Evolutionary conservation across 1,140 invertebrate genomes (phyloP), one percentile per base, ranked within the genome.

Genomic region (Sipha flava): DNA sequence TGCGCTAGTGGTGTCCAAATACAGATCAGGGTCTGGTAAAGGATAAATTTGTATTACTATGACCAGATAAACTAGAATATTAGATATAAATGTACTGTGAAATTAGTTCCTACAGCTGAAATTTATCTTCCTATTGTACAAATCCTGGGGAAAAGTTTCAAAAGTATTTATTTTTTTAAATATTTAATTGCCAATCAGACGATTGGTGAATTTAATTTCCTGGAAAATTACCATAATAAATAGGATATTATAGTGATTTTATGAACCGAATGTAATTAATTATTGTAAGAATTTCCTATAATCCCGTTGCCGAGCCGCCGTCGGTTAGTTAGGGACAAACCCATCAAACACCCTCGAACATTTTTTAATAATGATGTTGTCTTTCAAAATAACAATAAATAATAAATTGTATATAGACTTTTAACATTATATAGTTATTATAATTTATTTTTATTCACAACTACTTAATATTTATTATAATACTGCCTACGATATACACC

Each of bases 191-290:
- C 70, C 70, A 75, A 75, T 52, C 70, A 34, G 29, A n/a, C 47
- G 47, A 49, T 52, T 72, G 68, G 68, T 34, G 68, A 52, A 34
- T 34, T 75, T 52, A 75, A 52, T 75, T 75, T 34, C 70, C 18
- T 16, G 70, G 70, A 75, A 75, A 54, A 75, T 75, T 75, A 54
- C 70, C 47, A 54, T 43, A 54, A 75, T n/a, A n/a, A 66, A 66
- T 66, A 37, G 64, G 64, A 43, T 54, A 75, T 49, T 75, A 37
- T 75, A 54, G 29, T n/a, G 49, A 54, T 75, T 75, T 75, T 75
- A 75, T 75, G 47, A 54, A 54, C 70, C 45, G 68, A 49, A 52
- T 52, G 70, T 54, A 75, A 75, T 75, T 75, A 52, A 72, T 54
- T 52, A 75, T 54, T 18, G 21, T n/a, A n/a, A 54, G 29, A 75